Evolutionary conservation across 2,113 vertebrate genomes (phyloP), one percentile per base, ranked within the genome.

Genomic region (Beaufortia kweichowensis): DNA sequence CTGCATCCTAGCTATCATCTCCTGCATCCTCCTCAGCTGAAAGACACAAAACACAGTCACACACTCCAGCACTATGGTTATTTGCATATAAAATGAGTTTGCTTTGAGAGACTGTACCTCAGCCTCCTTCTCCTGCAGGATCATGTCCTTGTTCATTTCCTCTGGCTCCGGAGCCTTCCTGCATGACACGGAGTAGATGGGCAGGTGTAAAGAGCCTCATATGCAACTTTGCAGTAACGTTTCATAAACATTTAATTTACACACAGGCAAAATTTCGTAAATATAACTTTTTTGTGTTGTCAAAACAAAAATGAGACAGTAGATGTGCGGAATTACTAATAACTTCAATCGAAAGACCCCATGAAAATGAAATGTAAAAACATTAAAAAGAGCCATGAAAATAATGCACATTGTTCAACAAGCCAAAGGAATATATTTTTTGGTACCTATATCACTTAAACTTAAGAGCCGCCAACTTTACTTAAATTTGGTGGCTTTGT

Each of bases 1-100:
- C 87, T 98, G 96, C 97, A 99, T 99, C 77, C 95, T 94, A 0
- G 94, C 93, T 4, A 99, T 98, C 97, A 99, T 98, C 88, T 98
- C 96, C 81, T 99, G 97, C 97, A 98, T 98, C 69, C 97, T 94
- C 53, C 96, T 95, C 77, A 99, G 90, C 97, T 99, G 86, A 71
- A 15, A 31, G 29, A 66, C 33, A 78, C 35, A 76, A 39, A 53
- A 21, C 23, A 82, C 48, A 75, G 46, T n/a, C 6, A 11, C 12
- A 39, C 17, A 46, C 19, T 68, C 3, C 8, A 41, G 6, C 71
- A 26, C 12, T 15, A 2, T 14, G 31, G 29, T 35, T 26, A 12
- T 15, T 56, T 21, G n/a, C n/a, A 9, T 17, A 14, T 23, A 26
- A 23, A 3, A 28, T 7, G 78, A 3, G 63, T 39, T 39, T 50